A percentile compares a stretch with the other conserved stretches of the same genome.
Conservation (phyloP, 2,113 vertebrate genomes). For the Mastomys natalensis region DNA sequence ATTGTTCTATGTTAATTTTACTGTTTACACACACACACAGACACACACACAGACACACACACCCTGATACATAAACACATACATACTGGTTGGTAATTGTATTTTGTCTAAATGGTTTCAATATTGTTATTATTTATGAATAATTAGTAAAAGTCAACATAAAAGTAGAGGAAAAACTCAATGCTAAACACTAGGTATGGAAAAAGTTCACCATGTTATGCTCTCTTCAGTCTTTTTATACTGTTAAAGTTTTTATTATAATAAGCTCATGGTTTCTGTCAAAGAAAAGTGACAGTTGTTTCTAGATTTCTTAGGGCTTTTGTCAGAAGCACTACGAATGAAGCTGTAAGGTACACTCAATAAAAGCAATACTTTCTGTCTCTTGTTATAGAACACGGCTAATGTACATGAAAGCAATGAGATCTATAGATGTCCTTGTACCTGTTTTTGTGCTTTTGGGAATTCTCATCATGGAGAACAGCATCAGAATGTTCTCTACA, state of each 20-base stretch:
- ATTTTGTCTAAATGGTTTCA: background rate
- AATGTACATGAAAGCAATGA: background rate
- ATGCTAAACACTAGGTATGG: background rate
- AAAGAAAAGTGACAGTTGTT: background rate
- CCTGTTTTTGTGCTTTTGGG: background rate
- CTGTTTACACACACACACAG: background rate
- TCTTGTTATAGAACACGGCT: background rate
- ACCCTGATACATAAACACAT: background rate
- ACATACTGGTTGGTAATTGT: background rate
- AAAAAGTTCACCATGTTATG: background rate
- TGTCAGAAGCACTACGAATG: background rate
- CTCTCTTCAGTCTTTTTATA: background rate
- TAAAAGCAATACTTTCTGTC: too few species aligned
- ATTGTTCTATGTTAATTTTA: constrained; percentile 18
- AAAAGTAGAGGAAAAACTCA: background rate
- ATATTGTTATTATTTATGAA: constrained; percentile 4
- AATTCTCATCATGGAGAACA: background rate
- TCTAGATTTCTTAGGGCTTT: constrained; percentile 27
- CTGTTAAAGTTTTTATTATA: background rate
- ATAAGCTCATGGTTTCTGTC: background rate
- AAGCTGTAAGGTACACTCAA: background rate
- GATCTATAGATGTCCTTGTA: fast-evolving
- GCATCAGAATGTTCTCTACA: background rate
- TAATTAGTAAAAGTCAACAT: background rate
- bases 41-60: background rate